phyloP scores from a whole-genome alignment of 2,113 vertebrate genomes.

The Heptranchias perlo region DNA sequence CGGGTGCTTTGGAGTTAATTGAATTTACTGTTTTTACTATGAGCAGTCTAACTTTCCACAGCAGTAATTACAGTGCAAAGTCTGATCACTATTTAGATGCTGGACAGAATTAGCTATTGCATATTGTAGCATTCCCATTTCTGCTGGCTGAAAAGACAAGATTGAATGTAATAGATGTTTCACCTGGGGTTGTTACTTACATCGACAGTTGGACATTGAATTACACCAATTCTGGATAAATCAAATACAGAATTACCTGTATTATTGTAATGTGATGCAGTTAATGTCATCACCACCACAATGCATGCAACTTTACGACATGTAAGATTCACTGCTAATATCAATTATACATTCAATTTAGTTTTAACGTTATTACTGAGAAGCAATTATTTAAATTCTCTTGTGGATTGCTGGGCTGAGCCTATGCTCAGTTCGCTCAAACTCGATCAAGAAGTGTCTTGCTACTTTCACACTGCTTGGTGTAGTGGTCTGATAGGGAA shows the following conservation, averaged over 20 bases:
- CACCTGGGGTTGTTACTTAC: not conserved
- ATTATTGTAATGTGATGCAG: not conserved
- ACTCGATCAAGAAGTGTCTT: not conserved
- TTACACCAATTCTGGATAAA: not conserved
- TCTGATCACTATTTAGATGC: not conserved
- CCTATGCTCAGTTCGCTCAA: not conserved
- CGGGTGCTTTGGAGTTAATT: not conserved
- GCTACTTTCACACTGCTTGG: not conserved
- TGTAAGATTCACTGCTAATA: not conserved
- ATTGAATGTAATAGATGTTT: not conserved
- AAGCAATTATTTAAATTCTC: not conserved
- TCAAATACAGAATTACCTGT: not conserved
- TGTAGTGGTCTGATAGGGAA: not conserved
- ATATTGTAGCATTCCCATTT: not conserved
- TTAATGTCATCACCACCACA: not conserved
- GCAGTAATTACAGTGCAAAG: not conserved
- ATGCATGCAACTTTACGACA: not conserved
- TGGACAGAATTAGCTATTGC: not conserved
- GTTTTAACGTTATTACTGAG: not conserved
- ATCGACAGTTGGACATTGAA: not conserved
- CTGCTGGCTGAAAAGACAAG: not conserved
- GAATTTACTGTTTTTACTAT: not conserved
- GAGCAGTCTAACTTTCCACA: not conserved
- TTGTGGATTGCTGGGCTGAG: not conserved
- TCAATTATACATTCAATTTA: not conserved